Conservation (phyloP, 2,888 invertebrate genomes). For the Acanthoscelides obtectus region DNA sequence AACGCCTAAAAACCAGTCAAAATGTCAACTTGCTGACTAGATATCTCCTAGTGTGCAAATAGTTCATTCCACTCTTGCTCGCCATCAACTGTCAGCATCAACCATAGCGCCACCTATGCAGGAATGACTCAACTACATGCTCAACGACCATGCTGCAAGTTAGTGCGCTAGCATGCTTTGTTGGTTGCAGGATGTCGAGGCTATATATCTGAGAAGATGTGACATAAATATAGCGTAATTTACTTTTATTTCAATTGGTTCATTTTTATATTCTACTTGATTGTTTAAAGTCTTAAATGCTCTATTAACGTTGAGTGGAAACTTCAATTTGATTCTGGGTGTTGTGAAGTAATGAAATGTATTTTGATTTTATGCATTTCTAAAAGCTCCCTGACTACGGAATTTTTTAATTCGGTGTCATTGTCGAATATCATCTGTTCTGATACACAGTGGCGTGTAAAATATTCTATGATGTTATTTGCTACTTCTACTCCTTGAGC, state of each 20-base stretch:
- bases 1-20: too few species aligned
- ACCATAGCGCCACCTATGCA: too few species aligned
- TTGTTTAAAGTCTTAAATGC: conserved; percentile 11
- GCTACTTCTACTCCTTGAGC: conserved; percentile 12
- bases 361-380: conserved; percentile 17
- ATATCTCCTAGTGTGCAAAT: too few species aligned
- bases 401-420: conserved; percentile 21
- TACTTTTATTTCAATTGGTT: conserved; percentile 5
- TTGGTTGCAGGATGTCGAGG: too few species aligned
- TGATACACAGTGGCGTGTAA: conserved; percentile 19
- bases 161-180: too few species aligned
- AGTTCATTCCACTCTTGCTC: too few species aligned
- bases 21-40: too few species aligned
- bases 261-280: neutral
- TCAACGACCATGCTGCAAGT: too few species aligned
- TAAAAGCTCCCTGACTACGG: conserved; percentile 17
- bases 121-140: too few species aligned
- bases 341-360: conserved; percentile 18
- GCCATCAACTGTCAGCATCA: too few species aligned
- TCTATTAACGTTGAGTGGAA: conserved; percentile 14
- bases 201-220: too few species aligned
- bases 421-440: conserved; percentile 21
- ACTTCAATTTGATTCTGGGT: conserved; percentile 20
- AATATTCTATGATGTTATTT: conserved; percentile 18
- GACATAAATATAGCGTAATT: conserved; percentile 11